These are phyloP conservation scores for Orientallactaga bullata DNA, from an alignment of 2,113 vertebrate genomes.

Conservation along the genomic window DNA sequence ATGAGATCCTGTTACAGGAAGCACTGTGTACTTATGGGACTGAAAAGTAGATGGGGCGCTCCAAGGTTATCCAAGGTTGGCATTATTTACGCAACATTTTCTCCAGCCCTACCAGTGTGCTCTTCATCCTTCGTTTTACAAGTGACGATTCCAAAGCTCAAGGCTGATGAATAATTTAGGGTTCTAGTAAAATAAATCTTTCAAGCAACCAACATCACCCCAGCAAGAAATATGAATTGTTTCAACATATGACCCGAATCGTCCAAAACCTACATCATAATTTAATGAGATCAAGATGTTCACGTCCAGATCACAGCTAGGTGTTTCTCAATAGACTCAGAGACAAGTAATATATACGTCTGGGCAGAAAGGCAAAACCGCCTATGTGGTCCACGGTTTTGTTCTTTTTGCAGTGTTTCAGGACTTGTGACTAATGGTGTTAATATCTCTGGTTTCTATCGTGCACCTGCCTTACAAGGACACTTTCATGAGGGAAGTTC, in stretches of 20 bases:
- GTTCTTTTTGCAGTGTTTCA: neutral
- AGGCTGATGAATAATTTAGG: neutral
- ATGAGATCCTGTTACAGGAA: neutral
- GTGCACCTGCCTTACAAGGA: neutral
- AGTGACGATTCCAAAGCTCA: slow-evolving; percentile 23
- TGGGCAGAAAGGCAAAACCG: neutral
- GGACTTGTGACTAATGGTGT: neutral
- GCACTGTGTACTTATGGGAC: neutral
- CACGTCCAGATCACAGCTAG: neutral
- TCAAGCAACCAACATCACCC: slow-evolving; percentile 17
- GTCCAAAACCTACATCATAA: neutral
- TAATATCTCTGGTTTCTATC: neutral
- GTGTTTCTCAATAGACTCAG: neutral
- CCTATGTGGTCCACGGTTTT: neutral
- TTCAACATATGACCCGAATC: slow-evolving; percentile 16
- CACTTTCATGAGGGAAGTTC: neutral
- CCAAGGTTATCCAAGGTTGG: neutral
- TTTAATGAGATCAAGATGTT: slow-evolving; percentile 21
- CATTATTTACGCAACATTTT: no score
- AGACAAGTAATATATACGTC: neutral
- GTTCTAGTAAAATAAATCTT: slow-evolving; percentile 11
- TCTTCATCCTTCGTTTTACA: slow-evolving; percentile 40
- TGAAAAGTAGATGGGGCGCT: neutral
- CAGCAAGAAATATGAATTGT: slow-evolving; percentile 48
- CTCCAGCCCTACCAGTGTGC: neutral